A percentile compares a stretch with the other conserved stretches of the same genome.
Conservation (phyloP, 1,140 invertebrate species). For the Trachymyrmex cornetzi region DNA sequence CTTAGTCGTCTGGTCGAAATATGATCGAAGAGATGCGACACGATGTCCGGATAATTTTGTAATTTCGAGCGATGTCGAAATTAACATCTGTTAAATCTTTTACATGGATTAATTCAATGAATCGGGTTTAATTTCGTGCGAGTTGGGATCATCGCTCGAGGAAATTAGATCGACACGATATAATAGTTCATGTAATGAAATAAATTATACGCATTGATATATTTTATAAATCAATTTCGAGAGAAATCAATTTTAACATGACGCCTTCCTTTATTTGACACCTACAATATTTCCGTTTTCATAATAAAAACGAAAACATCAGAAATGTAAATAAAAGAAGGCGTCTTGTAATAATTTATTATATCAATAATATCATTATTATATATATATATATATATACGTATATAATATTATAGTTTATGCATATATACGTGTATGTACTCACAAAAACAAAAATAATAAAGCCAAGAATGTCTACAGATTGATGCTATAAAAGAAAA, state of each 20-base stretch:
- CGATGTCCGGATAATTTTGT: conserved; percentile 11
- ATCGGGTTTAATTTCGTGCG: conserved; percentile 12
- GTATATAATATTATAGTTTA: background rate
- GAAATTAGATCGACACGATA: background rate
- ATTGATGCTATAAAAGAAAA: background rate
- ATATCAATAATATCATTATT: background rate
- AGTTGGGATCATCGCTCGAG: background rate
- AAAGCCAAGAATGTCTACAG: background rate
- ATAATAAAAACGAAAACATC: background rate
- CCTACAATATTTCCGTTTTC: background rate
- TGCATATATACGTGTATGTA: background rate
- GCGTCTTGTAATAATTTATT: no score
- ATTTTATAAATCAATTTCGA: conserved; percentile 7
- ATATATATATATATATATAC: background rate
- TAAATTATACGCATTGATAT: background rate
- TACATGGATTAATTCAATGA: background rate
- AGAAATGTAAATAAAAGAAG: no score
- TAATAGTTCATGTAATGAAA: background rate
- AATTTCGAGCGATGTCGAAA: background rate
- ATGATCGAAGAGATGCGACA: background rate
- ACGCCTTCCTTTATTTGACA: background rate
- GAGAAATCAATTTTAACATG: background rate
- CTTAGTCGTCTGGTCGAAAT: conserved; percentile 7
- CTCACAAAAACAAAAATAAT: background rate
- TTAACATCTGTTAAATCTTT: conserved; percentile 35